phyloP scores from a whole-genome alignment of 2,797 vertebrate species.

The Pelochelys cantorii region DNA sequence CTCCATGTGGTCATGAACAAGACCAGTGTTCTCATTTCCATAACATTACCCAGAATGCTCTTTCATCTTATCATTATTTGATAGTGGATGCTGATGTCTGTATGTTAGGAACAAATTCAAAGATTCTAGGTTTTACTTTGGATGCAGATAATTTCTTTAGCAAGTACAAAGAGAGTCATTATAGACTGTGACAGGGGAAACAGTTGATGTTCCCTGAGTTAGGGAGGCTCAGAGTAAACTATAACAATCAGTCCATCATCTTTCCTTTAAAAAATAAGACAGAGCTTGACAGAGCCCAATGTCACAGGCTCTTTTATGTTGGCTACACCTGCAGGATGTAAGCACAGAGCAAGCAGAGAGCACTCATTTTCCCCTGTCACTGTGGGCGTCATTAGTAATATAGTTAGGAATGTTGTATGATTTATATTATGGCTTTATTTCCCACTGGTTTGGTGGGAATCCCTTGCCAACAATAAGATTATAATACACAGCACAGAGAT shows the following conservation, averaged over 20 bases:
- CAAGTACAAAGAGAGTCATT: not conserved
- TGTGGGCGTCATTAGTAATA: constrained; percentile 1
- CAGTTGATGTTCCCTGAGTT: not conserved
- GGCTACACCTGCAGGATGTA: not conserved
- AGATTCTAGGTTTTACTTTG: not conserved
- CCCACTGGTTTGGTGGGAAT: not conserved
- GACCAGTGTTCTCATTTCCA: not conserved
- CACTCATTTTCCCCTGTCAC: not conserved
- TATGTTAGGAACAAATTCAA: not conserved
- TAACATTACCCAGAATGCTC: not conserved
- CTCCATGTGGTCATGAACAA: no score
- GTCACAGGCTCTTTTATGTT: constrained; percentile 24
- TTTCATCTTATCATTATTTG: not conserved
- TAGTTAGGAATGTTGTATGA: not conserved
- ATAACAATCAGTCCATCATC: constrained; percentile 9
- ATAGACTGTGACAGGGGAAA: not conserved
- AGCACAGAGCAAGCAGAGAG: not conserved
- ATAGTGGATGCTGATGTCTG: not conserved
- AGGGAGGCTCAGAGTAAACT: not conserved
- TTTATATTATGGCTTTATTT: not conserved
- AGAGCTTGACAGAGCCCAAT: not conserved
- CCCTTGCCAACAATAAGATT: not conserved
- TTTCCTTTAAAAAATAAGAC: constrained; percentile 22
- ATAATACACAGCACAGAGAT: not conserved
- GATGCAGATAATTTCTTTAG: not conserved